Evolutionary conservation across 2,113 vertebrate species (phyloP).

Genomic region (Carassius gibelio): DNA sequence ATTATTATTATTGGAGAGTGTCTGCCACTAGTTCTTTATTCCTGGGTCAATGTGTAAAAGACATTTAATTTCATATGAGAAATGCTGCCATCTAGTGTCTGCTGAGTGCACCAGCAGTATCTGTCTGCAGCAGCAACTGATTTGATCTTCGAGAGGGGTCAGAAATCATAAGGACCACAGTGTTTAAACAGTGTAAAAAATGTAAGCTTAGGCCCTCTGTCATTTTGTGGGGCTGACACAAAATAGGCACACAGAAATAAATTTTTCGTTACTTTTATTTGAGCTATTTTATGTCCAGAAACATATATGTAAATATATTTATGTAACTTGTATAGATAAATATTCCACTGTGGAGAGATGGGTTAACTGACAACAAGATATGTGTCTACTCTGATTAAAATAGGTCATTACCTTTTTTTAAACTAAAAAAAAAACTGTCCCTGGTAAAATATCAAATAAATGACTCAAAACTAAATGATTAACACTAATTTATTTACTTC

Average conservation of each 20-base stretch:
- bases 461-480: background rate
- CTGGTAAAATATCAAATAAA: background rate
- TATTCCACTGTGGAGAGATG: background rate
- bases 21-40: background rate
- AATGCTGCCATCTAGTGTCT: slow-evolving; percentile 53
- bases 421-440: background rate
- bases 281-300: background rate
- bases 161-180: background rate
- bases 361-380: background rate
- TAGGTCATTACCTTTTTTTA: background rate
- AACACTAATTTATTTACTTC: no score
- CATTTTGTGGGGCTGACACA: background rate
- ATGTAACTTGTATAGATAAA: background rate
- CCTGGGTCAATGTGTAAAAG: background rate
- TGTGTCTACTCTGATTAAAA: background rate
- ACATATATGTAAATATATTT: background rate
- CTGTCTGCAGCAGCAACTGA: background rate
- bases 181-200: background rate
- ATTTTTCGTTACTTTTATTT: background rate
- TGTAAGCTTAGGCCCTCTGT: no score
- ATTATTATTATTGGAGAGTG: background rate
- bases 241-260: background rate
- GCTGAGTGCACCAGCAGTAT: slow-evolving; percentile 18
- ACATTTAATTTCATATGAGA: slow-evolving; percentile 11
- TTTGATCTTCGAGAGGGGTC: background rate